Percentiles rank a stretch among this genome's conserved stretches.
These are phyloP conservation scores for Oreochromis spilurus DNA, from an alignment of 2,113 vertebrate species.

Conservation along the genomic window DNA sequence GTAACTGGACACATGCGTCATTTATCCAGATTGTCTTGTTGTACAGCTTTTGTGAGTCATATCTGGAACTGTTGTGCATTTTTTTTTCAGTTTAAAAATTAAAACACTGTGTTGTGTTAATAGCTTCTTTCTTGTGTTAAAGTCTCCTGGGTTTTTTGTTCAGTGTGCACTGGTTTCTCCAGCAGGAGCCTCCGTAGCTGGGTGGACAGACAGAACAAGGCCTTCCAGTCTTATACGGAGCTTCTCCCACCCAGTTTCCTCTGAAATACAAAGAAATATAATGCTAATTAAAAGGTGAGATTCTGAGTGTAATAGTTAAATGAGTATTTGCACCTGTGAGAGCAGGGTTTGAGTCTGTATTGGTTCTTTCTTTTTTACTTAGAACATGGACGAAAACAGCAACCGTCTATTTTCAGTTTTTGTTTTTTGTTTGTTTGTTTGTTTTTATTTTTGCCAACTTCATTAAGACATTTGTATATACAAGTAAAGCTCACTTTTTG, in stretches of 20 bases:
- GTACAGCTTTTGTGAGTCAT: not conserved
- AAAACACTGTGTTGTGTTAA: not conserved
- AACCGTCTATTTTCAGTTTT: not conserved
- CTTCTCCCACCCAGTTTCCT: constrained; percentile 89
- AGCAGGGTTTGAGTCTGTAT: not conserved
- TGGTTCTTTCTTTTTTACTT: not conserved
- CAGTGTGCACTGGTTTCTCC: constrained; percentile 81
- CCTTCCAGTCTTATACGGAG: constrained; percentile 79
- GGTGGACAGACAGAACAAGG: constrained; percentile 85
- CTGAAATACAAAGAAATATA: constrained; percentile 64
- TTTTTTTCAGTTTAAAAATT: accelerated
- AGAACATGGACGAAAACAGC: not conserved
- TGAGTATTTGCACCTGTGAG: not conserved
- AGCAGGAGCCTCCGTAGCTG: constrained; percentile 78
- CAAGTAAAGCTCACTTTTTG: not conserved
- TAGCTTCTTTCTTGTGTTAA: not conserved
- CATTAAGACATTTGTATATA: not conserved
- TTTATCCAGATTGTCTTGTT: not conserved
- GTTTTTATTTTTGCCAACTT: not conserved
- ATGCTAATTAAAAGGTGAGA: not conserved
- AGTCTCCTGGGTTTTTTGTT: constrained; percentile 53
- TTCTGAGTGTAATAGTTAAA: not conserved
- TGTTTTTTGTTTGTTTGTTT: not conserved
- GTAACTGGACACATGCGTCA: not conserved
- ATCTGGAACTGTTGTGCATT: not conserved